A percentile compares a stretch with the other conserved stretches of the same genome.
phyloP scores from a whole-genome alignment of 2,113 vertebrate genomes.

The Bos javanicus region DNA sequence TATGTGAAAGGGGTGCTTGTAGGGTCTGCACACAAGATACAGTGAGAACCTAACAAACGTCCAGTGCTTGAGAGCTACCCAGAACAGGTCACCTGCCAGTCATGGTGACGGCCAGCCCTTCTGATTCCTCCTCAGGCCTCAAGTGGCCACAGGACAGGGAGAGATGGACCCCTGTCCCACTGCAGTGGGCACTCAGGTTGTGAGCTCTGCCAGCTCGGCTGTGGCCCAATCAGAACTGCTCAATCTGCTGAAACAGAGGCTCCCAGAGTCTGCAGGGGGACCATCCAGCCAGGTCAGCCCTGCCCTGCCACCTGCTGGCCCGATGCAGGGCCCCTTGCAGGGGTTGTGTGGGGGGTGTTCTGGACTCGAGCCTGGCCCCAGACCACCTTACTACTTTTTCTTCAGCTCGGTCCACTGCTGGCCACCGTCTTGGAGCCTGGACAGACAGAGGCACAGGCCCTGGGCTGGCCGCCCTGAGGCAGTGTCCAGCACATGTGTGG shows the following conservation, averaged over 20 bases:
- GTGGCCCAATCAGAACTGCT: not conserved
- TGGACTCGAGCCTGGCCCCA: accelerated
- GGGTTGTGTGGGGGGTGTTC: accelerated
- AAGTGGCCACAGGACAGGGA: not conserved
- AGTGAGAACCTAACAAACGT: not conserved
- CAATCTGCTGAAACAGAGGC: not conserved
- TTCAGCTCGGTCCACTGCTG: slow-evolving; percentile 70
- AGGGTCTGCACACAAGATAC: not conserved
- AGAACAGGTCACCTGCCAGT: not conserved
- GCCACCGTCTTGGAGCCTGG: slow-evolving; percentile 42
- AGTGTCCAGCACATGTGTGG: slow-evolving; percentile 78
- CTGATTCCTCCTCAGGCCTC: not conserved
- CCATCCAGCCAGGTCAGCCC: not conserved
- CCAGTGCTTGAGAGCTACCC: not conserved
- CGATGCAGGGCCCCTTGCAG: not conserved
- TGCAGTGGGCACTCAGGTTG: not conserved
- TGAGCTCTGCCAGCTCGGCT: not conserved
- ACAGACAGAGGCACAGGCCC: slow-evolving; percentile 58
- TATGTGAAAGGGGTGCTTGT: not conserved
- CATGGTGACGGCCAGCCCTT: not conserved
- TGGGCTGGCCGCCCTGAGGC: slow-evolving; percentile 69
- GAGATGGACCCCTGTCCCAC: not conserved
- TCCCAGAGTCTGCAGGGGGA: not conserved
- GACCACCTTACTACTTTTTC: slow-evolving; percentile 68
- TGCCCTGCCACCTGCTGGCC: not conserved